These are phyloP conservation scores for Palythoa grandis DNA, from an alignment of 92 coral and sea anemone species.

Conservation along the genomic window DNA sequence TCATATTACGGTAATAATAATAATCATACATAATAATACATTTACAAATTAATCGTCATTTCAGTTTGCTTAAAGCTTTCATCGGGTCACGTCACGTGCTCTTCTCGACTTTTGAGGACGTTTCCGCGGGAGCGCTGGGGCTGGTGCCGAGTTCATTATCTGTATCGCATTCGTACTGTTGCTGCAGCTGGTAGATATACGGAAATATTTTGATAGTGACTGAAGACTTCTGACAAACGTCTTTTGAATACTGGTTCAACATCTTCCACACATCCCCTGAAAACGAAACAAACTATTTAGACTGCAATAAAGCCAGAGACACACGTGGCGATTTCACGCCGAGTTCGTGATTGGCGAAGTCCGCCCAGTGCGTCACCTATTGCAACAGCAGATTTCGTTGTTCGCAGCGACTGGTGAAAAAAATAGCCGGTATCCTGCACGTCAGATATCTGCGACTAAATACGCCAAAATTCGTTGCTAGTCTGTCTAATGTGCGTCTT, in stretches of 20 bases:
- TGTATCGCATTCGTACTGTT: conserved; percentile 74
- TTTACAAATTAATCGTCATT: no score
- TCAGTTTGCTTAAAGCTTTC: background rate
- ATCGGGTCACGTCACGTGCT: background rate
- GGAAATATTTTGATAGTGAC: conserved; percentile 74
- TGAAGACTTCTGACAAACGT: conserved; percentile 77
- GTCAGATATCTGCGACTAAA: background rate
- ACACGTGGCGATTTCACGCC: no score
- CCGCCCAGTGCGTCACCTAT: background rate
- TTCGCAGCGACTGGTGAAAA: background rate
- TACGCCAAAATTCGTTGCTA: background rate
- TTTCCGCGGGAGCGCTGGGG: background rate
- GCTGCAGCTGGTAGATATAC: conserved; percentile 67
- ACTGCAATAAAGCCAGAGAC: background rate
- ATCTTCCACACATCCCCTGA: conserved; percentile 88
- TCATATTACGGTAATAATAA: no score
- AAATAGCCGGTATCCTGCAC: background rate
- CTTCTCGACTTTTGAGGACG: background rate
- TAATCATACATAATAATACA: no score
- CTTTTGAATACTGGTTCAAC: conserved; percentile 75
- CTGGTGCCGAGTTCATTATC: conserved; percentile 58
- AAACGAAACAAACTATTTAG: background rate
- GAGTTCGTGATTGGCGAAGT: background rate
- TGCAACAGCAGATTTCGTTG: background rate
- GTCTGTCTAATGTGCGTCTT: background rate